These are phyloP conservation scores for Neofelis nebulosa DNA, from an alignment of 2,113 vertebrate species.

Conservation along the genomic window DNA sequence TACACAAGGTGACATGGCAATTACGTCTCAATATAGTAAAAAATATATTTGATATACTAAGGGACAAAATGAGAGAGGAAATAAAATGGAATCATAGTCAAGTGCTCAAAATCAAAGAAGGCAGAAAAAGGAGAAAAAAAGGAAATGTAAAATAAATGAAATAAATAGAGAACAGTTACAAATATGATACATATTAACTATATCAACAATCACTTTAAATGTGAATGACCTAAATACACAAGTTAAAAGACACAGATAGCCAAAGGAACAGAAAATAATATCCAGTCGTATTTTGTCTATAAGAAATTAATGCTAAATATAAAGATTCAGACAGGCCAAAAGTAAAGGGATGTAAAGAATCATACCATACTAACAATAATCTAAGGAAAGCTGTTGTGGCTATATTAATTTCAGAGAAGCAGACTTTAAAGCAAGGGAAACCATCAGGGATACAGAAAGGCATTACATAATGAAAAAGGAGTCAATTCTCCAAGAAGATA, in stretches of 20 bases:
- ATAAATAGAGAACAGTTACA: not conserved
- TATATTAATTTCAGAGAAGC: not conserved
- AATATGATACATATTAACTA: not conserved
- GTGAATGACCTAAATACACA: not conserved
- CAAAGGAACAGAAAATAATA: not conserved
- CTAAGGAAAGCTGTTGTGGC: not conserved
- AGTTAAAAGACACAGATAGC: not conserved
- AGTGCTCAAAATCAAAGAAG: not conserved
- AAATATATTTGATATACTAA: not conserved
- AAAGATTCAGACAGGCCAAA: not conserved
- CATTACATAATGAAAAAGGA: not conserved
- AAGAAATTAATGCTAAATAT: not conserved
- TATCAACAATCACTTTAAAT: constrained; percentile 17
- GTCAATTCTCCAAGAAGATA: not conserved
- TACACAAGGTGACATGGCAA: not conserved
- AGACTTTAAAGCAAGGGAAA: not conserved
- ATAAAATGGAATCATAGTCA: not conserved
- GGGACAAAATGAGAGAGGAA: not conserved
- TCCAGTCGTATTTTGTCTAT: not conserved
- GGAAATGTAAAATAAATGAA: not conserved
- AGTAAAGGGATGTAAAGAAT: not conserved
- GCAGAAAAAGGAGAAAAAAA: not conserved
- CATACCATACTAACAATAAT: not conserved
- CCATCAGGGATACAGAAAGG: not conserved
- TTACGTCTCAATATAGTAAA: not conserved